Base-by-base conservation (phyloP, 2,113 vertebrate species). In the Entelurus aequoreus region DNA sequence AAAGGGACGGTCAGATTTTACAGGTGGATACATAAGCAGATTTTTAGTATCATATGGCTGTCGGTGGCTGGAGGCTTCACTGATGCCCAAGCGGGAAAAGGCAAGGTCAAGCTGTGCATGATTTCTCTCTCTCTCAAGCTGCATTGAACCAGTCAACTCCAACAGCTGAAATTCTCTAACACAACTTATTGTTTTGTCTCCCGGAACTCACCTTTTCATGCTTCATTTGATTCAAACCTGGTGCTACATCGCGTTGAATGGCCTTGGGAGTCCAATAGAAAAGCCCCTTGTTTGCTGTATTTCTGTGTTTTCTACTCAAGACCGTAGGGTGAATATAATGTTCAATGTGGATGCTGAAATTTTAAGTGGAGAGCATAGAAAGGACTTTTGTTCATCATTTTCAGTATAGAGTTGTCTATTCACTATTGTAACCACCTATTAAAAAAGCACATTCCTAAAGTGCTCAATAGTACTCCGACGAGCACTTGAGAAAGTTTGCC, bases 71-170 rank as follows among this genome's bases (percentile, higher is more conserved):
- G 66, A 72, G 63, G 66, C 77, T 64, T 63, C 62, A 65, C 6
- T 14, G 48, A 69, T 54, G 71, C 68, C 21, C 19, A 75, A 64
- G 63, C 51, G 56, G 46, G 28, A 69, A 67, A 77, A 67, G 67
- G 62, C 77, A 79, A 82, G 82, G 78, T 79, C 63, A 67, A 74
- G 44, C 36, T 65, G 54, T 48, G 37, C 47, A 54, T 72, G 66
- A 77, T 79, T 76, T 71, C 57, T 68, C n/a, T 50, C 49, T 48
- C 65, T 69, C 77, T 78, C 75, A 71, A 68, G 72, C 68, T 62
- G 80, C 80, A 79, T 84, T 80, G 79, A 80, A 79, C 74, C 79
- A 67, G 48, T 63, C 66, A 72, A 76, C 75, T 79, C 65, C 63
- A 67, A 60, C 71, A 68, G 63, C 72, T 70, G 68, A 71, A 61